Evolutionary conservation across 1,140 invertebrate genomes (phyloP).

Genomic region (Diabrotica undecimpunctata): DNA sequence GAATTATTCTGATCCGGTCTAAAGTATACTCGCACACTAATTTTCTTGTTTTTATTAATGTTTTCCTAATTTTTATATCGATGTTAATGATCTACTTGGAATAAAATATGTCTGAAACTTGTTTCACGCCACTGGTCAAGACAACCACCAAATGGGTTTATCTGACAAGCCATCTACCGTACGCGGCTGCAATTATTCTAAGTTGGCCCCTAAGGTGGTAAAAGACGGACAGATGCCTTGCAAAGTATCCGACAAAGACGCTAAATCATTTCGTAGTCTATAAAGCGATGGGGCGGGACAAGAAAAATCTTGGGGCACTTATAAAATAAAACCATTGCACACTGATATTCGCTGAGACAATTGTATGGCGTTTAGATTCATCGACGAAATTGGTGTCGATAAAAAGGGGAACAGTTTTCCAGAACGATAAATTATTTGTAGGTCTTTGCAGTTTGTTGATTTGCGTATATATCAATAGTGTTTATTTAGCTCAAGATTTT

Average conservation of each 20-base stretch:
- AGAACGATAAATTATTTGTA: too few relatives aligned
- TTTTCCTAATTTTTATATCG: too few relatives aligned
- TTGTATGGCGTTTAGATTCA: too few relatives aligned
- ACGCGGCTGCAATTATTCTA: conserved; percentile 40
- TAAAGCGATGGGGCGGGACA: conserved; percentile 30
- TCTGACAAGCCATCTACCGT: conserved; percentile 37
- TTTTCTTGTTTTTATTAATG: too few relatives aligned
- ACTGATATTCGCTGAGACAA: conserved; percentile 25
- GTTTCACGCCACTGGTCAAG: conserved; percentile 9
- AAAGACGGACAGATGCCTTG: conserved; percentile 10
- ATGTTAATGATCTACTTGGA: too few relatives aligned
- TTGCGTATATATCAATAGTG: too few relatives aligned
- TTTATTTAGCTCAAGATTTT: too few relatives aligned
- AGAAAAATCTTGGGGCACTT: conserved; percentile 31
- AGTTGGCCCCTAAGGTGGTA: conserved; percentile 34
- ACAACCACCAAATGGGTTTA: conserved; percentile 36
- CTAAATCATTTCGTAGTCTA: conserved; percentile 28
- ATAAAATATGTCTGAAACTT: not conserved
- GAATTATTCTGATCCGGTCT: too few relatives aligned
- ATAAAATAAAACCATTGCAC: conserved; percentile 30
- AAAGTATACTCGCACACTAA: too few relatives aligned
- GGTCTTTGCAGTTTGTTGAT: too few relatives aligned
- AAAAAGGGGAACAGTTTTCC: too few relatives aligned
- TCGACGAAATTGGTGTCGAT: too few relatives aligned
- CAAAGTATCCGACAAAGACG: conserved; percentile 21